Evolutionary conservation across 1,140 invertebrate species (phyloP).

Genomic region (Diorhabda sublineata): DNA sequence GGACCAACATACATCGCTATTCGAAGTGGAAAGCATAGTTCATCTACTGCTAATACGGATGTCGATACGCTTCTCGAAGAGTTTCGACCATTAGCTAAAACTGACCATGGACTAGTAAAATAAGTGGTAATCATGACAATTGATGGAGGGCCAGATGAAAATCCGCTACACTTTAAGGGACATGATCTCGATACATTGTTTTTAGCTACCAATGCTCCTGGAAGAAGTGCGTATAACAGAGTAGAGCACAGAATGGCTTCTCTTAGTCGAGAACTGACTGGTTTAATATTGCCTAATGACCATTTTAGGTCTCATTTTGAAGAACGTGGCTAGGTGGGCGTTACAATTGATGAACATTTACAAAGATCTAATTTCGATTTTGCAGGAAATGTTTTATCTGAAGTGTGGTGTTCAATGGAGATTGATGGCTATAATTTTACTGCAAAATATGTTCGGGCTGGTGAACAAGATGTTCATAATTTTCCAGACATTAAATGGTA

Average conservation of each 20-base stretch:
- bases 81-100: slow-evolving; percentile 3
- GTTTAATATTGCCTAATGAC: slow-evolving; percentile 8
- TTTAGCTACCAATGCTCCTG: slow-evolving; percentile 16
- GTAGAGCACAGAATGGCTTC: slow-evolving; percentile 17
- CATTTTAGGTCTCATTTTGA: slow-evolving; percentile 15
- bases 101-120: neutral
- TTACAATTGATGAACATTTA: slow-evolving; percentile 38
- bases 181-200: slow-evolving; percentile 7
- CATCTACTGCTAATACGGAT: slow-evolving; percentile 16
- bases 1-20: slow-evolving; percentile 18
- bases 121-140: neutral
- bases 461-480: neutral
- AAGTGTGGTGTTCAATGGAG: too few species aligned
- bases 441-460: slow-evolving; percentile 12
- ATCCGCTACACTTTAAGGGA: slow-evolving; percentile 6
- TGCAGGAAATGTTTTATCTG: slow-evolving; percentile 13
- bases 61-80: slow-evolving; percentile 11
- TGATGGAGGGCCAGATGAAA: neutral
- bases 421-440: slow-evolving; percentile 16
- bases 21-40: slow-evolving; percentile 15
- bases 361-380: slow-evolving; percentile 32
- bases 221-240: slow-evolving; percentile 14
- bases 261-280: slow-evolving; percentile 16
- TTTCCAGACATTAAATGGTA: too few species aligned
- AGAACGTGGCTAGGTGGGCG: too few species aligned